Conservation (phyloP, 2,113 vertebrate genomes). For the Lepus americanus region DNA sequence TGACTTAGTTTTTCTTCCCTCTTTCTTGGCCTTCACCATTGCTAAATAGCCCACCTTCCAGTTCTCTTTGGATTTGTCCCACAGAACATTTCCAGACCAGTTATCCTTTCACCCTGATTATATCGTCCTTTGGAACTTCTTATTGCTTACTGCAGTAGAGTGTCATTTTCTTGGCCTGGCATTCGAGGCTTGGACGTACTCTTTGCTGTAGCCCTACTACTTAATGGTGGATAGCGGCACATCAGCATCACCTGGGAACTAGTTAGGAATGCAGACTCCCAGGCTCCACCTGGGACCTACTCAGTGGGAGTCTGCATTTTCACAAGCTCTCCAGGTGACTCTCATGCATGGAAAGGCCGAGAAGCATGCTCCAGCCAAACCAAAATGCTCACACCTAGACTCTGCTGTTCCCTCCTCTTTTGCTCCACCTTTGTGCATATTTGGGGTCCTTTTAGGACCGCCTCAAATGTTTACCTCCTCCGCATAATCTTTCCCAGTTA, state of each 20-base stretch:
- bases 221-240: background rate
- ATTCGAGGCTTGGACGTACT: background rate
- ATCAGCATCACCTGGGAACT: background rate
- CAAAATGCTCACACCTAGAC: background rate
- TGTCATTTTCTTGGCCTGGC: background rate
- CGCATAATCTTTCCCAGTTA: background rate
- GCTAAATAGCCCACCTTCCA: conserved; percentile 19
- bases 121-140: background rate
- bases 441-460: background rate
- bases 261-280: background rate
- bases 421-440: background rate
- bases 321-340: background rate
- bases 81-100: background rate
- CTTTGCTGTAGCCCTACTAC: background rate
- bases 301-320: conserved; percentile 5
- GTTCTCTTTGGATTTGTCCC: conserved; percentile 3
- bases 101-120: background rate
- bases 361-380: background rate
- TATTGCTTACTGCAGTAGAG: background rate
- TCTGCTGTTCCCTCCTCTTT: background rate
- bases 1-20: conserved; percentile 25
- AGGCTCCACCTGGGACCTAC: background rate
- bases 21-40: background rate
- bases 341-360: background rate
- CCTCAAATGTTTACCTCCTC: conserved; percentile 7